Percentiles rank a stretch among this genome's conserved stretches.
Conservation (phyloP, 2,888 invertebrate species). For the Patella pellucida region DNA sequence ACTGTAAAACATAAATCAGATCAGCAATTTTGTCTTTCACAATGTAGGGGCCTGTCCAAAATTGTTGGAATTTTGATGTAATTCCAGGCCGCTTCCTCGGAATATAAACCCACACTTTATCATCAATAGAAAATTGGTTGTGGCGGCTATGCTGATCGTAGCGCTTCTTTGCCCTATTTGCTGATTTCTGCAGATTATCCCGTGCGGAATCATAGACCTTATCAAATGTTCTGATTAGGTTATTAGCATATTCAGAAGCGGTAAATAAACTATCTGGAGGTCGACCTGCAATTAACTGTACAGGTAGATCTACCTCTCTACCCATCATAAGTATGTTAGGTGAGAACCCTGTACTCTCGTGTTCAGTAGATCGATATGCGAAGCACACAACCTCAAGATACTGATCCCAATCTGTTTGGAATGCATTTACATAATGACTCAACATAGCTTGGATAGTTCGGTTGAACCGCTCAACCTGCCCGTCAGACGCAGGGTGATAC, state of each 20-base stretch:
- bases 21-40: not conserved
- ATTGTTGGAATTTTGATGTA: not conserved
- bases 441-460: not conserved
- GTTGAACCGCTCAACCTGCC: not conserved
- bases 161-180: not conserved
- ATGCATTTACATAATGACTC: not conserved
- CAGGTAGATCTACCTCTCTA: not conserved
- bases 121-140: not conserved
- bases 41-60: slow-evolving; percentile 1
- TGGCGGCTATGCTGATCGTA: not conserved
- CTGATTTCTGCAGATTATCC: not conserved
- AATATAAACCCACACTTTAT: not conserved
- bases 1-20: not conserved
- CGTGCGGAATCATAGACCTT: not conserved
- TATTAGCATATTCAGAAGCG: not conserved
- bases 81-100: not conserved
- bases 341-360: not conserved
- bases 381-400: not conserved
- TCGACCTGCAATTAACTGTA: not conserved
- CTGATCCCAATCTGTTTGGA: not conserved
- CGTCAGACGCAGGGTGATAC: not conserved
- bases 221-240: not conserved
- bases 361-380: slow-evolving; percentile 4
- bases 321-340: not conserved
- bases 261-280: not conserved